These are phyloP conservation scores for Scaptomyza hsui DNA, from an alignment of 1,140 invertebrate species.

Conservation along the genomic window DNA sequence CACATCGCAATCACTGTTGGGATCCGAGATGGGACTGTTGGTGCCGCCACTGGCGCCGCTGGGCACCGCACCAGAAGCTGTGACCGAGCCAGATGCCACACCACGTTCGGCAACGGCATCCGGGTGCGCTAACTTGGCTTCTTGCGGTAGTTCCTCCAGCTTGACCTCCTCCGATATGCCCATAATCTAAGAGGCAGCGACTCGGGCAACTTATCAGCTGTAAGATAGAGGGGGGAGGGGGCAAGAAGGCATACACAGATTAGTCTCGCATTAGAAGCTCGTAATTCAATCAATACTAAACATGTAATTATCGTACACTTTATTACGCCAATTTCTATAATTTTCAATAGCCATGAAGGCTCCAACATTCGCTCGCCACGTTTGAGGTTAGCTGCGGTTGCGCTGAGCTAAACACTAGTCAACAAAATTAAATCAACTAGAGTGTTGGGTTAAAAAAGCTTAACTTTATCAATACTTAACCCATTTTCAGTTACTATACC, in stretches of 20 bases:
- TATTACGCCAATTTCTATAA: constrained; percentile 81
- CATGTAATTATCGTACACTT: constrained; percentile 82
- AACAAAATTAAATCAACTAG: neutral
- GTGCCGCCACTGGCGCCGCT: constrained; percentile 82
- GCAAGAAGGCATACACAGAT: constrained; percentile 21
- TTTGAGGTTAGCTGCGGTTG: constrained; percentile 67
- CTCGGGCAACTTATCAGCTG: constrained; percentile 28
- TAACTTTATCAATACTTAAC: no score
- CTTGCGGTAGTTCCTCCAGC: constrained; percentile 86
- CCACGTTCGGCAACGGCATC: constrained; percentile 72
- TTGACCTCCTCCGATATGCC: constrained; percentile 86
- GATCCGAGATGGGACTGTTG: constrained; percentile 86
- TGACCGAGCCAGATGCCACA: constrained; percentile 57
- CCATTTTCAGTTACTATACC: no score
- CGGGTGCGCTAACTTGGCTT: constrained; percentile 84
- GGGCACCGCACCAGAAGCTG: constrained; percentile 75
- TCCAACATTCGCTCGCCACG: constrained; percentile 33
- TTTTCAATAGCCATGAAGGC: constrained; percentile 72
- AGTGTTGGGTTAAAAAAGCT: no score
- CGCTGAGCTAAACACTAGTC: constrained; percentile 22
- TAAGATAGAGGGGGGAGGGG: neutral
- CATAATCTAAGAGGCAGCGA: constrained; percentile 84
- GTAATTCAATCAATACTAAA: constrained; percentile 83
- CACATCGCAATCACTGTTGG: constrained; percentile 90
- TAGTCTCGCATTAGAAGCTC: constrained; percentile 76